A percentile compares a stretch with the other conserved stretches of the same genome.
These are phyloP conservation scores for Zonotrichia leucophrys DNA, from an alignment of 2,113 vertebrate species.

Conservation along the genomic window DNA sequence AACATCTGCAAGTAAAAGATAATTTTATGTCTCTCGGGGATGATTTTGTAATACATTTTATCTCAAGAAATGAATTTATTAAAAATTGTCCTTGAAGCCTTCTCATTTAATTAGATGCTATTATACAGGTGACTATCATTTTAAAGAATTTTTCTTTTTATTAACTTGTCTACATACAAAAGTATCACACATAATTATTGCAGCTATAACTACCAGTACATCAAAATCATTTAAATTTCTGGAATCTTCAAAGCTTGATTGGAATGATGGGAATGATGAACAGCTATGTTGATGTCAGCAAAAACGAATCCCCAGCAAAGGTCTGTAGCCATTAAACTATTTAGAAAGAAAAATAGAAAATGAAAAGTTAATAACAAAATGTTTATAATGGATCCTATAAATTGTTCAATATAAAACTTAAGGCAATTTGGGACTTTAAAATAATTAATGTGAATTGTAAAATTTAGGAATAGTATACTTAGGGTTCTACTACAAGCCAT, in stretches of 20 bases:
- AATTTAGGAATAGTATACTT: background rate
- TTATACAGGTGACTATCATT: background rate
- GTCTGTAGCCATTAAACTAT: background rate
- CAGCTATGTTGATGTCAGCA: background rate
- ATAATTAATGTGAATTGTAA: background rate
- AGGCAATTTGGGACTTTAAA: background rate
- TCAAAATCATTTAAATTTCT: background rate
- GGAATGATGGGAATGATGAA: background rate
- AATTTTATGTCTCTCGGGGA: background rate
- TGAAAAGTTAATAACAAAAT: background rate
- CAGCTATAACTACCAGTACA: background rate
- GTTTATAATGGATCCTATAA: background rate
- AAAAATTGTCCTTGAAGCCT: background rate
- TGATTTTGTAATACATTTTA: background rate
- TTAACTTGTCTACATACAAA: background rate
- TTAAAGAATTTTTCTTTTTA: background rate
- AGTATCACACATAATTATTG: background rate
- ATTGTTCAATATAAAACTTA: background rate
- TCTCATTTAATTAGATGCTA: background rate
- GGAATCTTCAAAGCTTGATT: background rate
- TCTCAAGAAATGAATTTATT: background rate
- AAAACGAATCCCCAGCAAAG: background rate
- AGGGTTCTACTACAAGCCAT: background rate
- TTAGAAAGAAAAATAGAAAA: background rate
- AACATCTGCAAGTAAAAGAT: background rate